These are phyloP conservation scores for Diarsia rubi DNA, from an alignment of 2,888 invertebrate species.

Conservation along the genomic window DNA sequence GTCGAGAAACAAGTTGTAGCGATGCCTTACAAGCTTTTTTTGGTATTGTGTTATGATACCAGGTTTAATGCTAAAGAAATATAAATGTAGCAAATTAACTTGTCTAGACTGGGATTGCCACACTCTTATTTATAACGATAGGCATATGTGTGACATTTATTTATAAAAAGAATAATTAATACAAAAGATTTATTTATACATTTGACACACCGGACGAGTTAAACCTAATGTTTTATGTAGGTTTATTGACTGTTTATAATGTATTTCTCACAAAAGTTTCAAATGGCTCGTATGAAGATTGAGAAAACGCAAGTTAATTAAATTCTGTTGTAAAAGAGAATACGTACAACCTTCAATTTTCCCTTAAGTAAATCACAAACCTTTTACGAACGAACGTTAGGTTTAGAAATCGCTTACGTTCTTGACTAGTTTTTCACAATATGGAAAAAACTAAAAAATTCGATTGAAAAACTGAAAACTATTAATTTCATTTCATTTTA, in stretches of 20 bases:
- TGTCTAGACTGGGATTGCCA: conserved; percentile 13
- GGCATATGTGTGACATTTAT: background rate
- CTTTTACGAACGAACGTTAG: background rate
- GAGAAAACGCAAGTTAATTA: background rate
- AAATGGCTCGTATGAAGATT: background rate
- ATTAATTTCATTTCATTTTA: too few relatives aligned
- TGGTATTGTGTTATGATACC: conserved; percentile 4
- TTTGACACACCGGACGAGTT: background rate
- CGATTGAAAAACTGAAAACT: too few relatives aligned
- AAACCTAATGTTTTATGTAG: background rate
- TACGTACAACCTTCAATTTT: background rate
- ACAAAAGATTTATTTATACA: background rate
- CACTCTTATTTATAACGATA: conserved; percentile 1
- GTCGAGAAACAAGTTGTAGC: background rate
- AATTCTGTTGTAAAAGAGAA: background rate
- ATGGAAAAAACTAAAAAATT: too few relatives aligned
- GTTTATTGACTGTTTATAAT: background rate
- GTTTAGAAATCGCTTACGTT: background rate
- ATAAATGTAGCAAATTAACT: background rate
- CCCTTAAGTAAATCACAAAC: background rate
- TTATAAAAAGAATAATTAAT: background rate
- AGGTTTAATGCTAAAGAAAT: conserved; percentile 4
- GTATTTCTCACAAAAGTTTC: background rate
- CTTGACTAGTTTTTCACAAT: background rate
- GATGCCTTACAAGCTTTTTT: conserved; percentile 5